Conservation (phyloP, 1,140 invertebrate genomes). For the Drosophila parabipectinata region DNA sequence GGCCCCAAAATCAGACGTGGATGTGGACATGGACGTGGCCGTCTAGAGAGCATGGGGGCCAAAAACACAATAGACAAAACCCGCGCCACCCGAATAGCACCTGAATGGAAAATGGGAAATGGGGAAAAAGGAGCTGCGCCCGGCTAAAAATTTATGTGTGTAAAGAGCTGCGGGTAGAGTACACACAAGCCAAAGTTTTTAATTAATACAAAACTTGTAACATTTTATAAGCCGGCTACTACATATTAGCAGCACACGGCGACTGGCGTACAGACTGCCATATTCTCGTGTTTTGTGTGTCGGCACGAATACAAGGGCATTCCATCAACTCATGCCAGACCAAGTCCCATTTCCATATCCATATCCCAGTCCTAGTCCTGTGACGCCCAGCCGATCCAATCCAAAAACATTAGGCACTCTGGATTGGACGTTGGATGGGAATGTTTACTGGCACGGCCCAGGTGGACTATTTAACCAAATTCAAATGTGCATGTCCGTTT, state of each 20-base stretch:
- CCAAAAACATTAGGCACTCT: slow-evolving; percentile 39
- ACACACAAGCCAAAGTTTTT: slow-evolving; percentile 69
- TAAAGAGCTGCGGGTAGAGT: slow-evolving; percentile 55
- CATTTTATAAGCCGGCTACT: slow-evolving; percentile 80
- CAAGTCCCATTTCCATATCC: slow-evolving; percentile 1
- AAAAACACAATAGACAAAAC: slow-evolving; percentile 65
- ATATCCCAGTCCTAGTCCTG: background rate
- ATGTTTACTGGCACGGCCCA: slow-evolving; percentile 31
- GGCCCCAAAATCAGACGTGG: slow-evolving; percentile 29
- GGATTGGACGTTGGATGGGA: slow-evolving; percentile 23
- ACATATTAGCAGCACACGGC: slow-evolving; percentile 51
- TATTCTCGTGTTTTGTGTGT: slow-evolving; percentile 12
- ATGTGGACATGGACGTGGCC: background rate
- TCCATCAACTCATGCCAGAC: slow-evolving; percentile 32
- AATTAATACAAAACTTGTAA: slow-evolving; percentile 83
- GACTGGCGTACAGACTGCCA: slow-evolving; percentile 29
- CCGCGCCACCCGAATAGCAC: slow-evolving; percentile 21
- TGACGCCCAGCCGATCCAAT: slow-evolving; percentile 1
- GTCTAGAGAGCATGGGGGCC: slow-evolving; percentile 1
- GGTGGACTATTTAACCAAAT: slow-evolving; percentile 59
- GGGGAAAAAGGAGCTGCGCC: slow-evolving; percentile 30
- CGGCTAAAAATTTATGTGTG: slow-evolving; percentile 25
- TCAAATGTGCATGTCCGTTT: slow-evolving; percentile 54
- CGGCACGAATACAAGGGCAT: slow-evolving; percentile 27
- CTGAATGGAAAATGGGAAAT: slow-evolving; percentile 27